Evolutionary conservation across 2,113 vertebrate genomes (phyloP).

Genomic region (Oryzias melastigma): DNA sequence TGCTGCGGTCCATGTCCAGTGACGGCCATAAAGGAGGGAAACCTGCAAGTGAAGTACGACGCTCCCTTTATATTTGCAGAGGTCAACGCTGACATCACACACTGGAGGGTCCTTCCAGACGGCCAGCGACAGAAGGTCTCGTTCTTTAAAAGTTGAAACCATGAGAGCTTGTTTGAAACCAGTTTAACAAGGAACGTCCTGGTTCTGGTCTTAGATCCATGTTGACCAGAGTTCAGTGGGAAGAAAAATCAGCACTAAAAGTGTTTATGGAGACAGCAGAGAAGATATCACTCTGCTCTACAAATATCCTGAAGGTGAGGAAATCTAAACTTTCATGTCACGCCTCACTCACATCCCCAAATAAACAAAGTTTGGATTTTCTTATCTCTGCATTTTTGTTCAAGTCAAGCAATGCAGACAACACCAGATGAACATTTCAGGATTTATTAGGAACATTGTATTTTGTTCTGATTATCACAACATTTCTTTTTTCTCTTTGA

Average conservation of each 20-base stretch:
- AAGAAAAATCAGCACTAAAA: conserved; percentile 81
- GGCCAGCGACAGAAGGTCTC: conserved; percentile 52
- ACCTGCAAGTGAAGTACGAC: conserved; percentile 75
- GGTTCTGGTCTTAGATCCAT: conserved; percentile 21
- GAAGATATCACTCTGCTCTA: conserved; percentile 77
- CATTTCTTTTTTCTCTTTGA: no score
- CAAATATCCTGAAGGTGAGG: conserved; percentile 80
- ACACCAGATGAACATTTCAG: no score
- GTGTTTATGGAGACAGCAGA: conserved; percentile 67
- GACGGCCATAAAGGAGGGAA: conserved; percentile 74
- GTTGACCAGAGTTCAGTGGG: conserved; percentile 61
- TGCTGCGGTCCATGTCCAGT: conserved; percentile 82
- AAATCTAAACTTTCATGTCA: background rate
- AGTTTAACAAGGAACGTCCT: background rate
- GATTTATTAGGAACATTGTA: no score
- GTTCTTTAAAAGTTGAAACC: background rate
- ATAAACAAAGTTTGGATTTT: no score
- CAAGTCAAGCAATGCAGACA: no score
- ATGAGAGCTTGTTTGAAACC: background rate
- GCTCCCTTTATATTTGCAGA: conserved; percentile 78
- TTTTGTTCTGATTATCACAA: no score
- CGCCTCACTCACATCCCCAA: no score
- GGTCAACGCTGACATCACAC: conserved; percentile 79
- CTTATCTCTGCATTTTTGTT: no score
- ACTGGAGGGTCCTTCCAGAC: conserved; percentile 64